Evolutionary conservation across 2,797 vertebrate genomes (phyloP), one percentile per base, ranked within the genome.

Genomic region (Perodicticus potto): DNA sequence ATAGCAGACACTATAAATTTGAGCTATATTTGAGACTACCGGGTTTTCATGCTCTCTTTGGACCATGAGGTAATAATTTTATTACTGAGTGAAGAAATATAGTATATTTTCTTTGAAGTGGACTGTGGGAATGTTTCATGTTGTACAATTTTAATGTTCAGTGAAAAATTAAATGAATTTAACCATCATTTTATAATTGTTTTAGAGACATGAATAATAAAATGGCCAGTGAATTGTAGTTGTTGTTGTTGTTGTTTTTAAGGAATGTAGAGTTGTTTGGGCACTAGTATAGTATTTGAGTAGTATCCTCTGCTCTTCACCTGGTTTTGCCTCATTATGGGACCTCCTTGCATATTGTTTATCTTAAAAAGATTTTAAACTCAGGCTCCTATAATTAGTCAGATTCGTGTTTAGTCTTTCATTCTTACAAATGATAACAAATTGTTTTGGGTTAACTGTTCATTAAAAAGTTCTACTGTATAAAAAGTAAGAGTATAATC

Each of bases 41-140:
- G 4, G 57, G 43, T 88, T 96, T 87, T 97, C 89, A 93, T 49
- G 70, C 82, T 88, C 20, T 96, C 53, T 83, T 94, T 92, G 70
- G 81, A 78, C 67, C 94, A 27, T 86, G 85, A 96, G 77, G 73
- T 97, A 95, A 94, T 94, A 43, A 67, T 96, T 98, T 97, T 97
- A 97, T 96, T 96, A 93, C 29, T 57, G 37, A 97, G 81, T 95
- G 97, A 93, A 98, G 94, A 98, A 96, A 95, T 97, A 12, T 61
- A 32, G 25, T 94, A 23, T 94, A 92, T 73, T 92, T 2, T 90
- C 13, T 95, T 82, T 89, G 69, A 7, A 90, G 65, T 84, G 23
- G 76, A 61, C 16, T 89, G 34, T 91, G 86, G 88, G 65, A 89
- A 83, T 95, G 90, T 89, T 86, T 96, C 93, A 80, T 81, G 37